A percentile compares a stretch with the other conserved stretches of the same genome.
Evolutionary conservation across 2,888 invertebrate genomes (phyloP).

Genomic region (Sicus ferrugineus): DNA sequence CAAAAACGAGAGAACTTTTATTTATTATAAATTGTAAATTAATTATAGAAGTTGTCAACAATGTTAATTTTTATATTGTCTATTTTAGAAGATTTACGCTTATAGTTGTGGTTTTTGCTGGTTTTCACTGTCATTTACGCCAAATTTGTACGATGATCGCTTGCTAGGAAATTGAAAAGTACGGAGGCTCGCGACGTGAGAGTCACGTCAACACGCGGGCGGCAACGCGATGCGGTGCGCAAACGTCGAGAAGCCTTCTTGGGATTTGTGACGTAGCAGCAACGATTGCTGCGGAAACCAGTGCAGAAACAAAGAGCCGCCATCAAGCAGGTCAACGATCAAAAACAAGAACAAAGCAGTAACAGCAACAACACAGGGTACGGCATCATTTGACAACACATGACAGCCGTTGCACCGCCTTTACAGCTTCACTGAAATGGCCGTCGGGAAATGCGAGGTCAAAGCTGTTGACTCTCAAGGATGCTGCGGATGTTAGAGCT

Average conservation of each 20-base stretch:
- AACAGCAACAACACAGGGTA: background rate
- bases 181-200: constrained; percentile 1
- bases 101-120: background rate
- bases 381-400: background rate
- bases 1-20: too few relatives aligned
- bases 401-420: background rate
- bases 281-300: background rate
- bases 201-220: background rate
- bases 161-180: constrained; percentile 6
- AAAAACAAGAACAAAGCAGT: background rate
- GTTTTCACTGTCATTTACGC: background rate
- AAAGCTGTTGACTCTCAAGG: background rate
- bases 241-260: background rate
- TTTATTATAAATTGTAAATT: too few relatives aligned
- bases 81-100: too few relatives aligned
- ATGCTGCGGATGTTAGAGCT: background rate
- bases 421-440: background rate
- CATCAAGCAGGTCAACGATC: too few relatives aligned
- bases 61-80: too few relatives aligned
- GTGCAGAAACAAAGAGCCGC: too few relatives aligned
- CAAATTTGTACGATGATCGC: constrained; percentile 9
- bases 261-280: constrained; percentile 4
- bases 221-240: background rate
- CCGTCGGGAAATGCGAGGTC: background rate
- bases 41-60: too few relatives aligned